Evolutionary conservation across 2,797 vertebrate genomes (phyloP).

Genomic region (Zalophus californianus): DNA sequence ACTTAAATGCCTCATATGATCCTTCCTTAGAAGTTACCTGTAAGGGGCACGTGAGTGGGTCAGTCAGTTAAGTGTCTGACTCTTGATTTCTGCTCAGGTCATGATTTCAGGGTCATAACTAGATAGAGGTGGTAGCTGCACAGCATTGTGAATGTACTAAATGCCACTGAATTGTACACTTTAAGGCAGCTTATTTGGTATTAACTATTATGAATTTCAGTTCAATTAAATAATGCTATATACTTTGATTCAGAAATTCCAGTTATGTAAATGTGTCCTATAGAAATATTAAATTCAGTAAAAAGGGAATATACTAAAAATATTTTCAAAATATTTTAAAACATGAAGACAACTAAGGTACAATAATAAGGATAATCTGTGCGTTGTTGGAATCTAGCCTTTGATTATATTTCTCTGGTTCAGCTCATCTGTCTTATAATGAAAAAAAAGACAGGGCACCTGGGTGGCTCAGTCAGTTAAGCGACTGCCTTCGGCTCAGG

Average conservation of each 20-base stretch:
- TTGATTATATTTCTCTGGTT: not conserved
- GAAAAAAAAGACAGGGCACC: not conserved
- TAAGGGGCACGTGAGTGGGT: not conserved
- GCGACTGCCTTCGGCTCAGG: too few relatives aligned
- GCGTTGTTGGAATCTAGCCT: not conserved
- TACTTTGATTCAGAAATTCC: not conserved
- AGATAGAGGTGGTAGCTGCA: not conserved
- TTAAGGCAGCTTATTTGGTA: not conserved
- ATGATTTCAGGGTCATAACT: not conserved
- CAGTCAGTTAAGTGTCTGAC: not conserved
- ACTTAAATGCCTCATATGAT: not conserved
- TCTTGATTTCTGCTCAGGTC: not conserved
- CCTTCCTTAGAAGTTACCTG: not conserved
- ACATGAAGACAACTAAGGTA: not conserved
- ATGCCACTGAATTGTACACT: not conserved
- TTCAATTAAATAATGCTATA: not conserved
- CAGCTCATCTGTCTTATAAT: not conserved
- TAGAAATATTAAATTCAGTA: slow-evolving; percentile 1
- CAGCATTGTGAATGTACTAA: not conserved
- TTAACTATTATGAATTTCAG: not conserved
- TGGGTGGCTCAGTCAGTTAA: too few relatives aligned
- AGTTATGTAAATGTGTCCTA: not conserved
- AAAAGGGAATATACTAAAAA: not conserved
- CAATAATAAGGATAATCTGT: not conserved
- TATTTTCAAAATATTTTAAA: not conserved